These are phyloP conservation scores for Athene noctua DNA, from an alignment of 2,113 vertebrate species.

Conservation along the genomic window DNA sequence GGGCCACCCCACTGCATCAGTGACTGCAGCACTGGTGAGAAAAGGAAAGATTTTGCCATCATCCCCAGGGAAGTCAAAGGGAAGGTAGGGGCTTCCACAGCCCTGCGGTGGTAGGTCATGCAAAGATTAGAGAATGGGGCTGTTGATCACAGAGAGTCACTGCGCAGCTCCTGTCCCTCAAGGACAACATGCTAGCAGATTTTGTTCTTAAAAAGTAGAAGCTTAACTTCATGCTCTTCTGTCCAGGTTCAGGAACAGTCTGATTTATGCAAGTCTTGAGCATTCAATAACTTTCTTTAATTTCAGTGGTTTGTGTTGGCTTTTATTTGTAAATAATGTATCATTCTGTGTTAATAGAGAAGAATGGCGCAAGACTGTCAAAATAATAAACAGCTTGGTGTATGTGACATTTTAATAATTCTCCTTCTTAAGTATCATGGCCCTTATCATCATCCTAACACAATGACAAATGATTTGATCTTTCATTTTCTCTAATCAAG, in stretches of 20 bases:
- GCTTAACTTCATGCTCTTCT: not conserved
- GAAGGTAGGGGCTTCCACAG: not conserved
- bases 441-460: not conserved
- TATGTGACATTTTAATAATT: not conserved
- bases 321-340: not conserved
- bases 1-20: rapidly evolving
- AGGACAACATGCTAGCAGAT: not conserved
- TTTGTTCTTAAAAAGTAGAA: not conserved
- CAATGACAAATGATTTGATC: not conserved
- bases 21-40: rapidly evolving
- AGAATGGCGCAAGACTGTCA: not conserved
- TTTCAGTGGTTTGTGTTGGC: not conserved
- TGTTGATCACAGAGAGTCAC: not conserved
- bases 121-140: not conserved
- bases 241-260: not conserved
- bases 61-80: not conserved
- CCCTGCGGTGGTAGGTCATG: not conserved
- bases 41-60: not conserved
- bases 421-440: not conserved
- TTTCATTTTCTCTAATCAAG: conserved; percentile 37
- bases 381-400: not conserved
- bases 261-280: not conserved
- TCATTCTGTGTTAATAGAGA: not conserved
- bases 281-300: not conserved
- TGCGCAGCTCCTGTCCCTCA: not conserved